Evolutionary conservation across 2,797 vertebrate species (phyloP).

Genomic region (Gouania willdenowi): DNA sequence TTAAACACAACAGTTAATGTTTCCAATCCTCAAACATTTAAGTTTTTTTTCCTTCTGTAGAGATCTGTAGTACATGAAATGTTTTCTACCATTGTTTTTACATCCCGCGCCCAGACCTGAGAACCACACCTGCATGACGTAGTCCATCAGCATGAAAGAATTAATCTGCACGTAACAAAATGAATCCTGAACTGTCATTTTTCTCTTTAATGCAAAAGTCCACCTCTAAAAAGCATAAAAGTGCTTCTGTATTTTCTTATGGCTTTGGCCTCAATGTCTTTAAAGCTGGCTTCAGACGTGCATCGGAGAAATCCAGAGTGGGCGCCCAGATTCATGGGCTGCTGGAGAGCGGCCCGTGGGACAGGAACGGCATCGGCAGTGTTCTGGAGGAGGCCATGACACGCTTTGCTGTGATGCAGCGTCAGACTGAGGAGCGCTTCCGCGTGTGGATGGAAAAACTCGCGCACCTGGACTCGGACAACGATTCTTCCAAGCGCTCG

Average conservation of each 20-base stretch:
- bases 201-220: constrained; percentile 65
- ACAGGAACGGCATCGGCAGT: constrained; percentile 89
- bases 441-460: constrained; percentile 91
- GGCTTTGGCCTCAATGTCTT: constrained; percentile 93
- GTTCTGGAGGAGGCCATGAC: constrained; percentile 93
- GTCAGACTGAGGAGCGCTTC: constrained; percentile 93
- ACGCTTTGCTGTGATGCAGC: constrained; percentile 91
- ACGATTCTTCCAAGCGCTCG: constrained; percentile 78
- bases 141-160: constrained; percentile 78
- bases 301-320: constrained; percentile 85
- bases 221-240: constrained; percentile 70
- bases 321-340: constrained; percentile 87
- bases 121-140: constrained; percentile 76
- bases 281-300: constrained; percentile 91
- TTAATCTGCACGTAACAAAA: constrained; percentile 72
- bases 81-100: constrained; percentile 60
- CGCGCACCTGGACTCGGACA: constrained; percentile 83
- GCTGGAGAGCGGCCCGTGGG: constrained; percentile 87
- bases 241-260: constrained; percentile 79
- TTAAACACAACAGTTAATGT: constrained; percentile 22
- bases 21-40: constrained; percentile 31
- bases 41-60: constrained; percentile 15
- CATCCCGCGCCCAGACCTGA: constrained; percentile 67
- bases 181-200: constrained; percentile 58
- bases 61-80: constrained; percentile 45